These are phyloP conservation scores for Hetaerina titia DNA, from an alignment of 2,888 invertebrate species.

Conservation along the genomic window DNA sequence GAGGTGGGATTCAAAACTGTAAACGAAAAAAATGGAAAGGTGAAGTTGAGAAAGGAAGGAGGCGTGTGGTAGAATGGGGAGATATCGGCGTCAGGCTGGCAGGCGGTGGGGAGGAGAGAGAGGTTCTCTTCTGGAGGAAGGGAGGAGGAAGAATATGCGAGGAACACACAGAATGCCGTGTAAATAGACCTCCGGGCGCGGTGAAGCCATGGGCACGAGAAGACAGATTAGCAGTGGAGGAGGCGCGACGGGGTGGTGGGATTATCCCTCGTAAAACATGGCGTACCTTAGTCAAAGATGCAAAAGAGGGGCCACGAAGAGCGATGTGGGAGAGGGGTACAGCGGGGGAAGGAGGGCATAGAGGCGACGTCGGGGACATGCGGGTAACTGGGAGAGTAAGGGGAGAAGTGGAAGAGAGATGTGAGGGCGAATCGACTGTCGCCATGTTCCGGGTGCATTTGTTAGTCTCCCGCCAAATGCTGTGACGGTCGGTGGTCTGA, in stretches of 20 bases:
- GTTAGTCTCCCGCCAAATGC: background rate
- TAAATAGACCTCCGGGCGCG: background rate
- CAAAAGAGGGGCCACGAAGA: background rate
- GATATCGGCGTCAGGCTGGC: too few species aligned
- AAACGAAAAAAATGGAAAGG: background rate
- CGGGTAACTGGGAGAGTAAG: background rate
- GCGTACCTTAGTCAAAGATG: slow-evolving; percentile 18
- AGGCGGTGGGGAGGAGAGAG: background rate
- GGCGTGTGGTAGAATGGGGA: too few species aligned
- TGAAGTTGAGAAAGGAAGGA: background rate
- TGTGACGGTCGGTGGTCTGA: background rate
- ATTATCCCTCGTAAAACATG: slow-evolving; percentile 33
- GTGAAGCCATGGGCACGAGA: background rate
- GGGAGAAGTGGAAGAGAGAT: background rate
- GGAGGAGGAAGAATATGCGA: background rate
- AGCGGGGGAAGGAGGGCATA: too few species aligned
- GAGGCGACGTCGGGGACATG: too few species aligned
- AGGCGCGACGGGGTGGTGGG: background rate
- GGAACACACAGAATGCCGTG: background rate
- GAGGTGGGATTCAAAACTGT: background rate
- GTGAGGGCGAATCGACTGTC: background rate
- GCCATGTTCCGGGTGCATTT: background rate
- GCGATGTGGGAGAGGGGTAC: background rate
- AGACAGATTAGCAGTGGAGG: background rate
- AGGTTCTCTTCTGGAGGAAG: background rate